A percentile compares a stretch with the other conserved stretches of the same genome.
These are phyloP conservation scores for Aphrophora alni DNA, from an alignment of 2,888 invertebrate genomes.

Conservation along the genomic window DNA sequence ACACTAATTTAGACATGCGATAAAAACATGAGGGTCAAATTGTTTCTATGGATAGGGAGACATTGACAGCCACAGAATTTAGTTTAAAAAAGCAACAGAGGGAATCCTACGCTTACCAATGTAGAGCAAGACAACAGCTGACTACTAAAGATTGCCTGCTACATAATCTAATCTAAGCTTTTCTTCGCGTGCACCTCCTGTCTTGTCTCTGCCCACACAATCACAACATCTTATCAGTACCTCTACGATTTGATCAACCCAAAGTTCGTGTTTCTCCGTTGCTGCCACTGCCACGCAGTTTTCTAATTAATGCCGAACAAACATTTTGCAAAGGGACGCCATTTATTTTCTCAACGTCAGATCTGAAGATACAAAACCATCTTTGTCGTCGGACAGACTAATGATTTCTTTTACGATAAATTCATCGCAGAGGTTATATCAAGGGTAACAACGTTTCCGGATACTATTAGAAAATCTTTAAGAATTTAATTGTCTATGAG, in stretches of 20 bases:
- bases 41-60: too few relatives aligned
- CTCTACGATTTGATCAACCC: neutral
- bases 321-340: neutral
- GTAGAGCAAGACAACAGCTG: neutral
- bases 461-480: too few relatives aligned
- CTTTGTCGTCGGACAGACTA: neutral
- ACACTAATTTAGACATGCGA: too few relatives aligned
- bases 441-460: neutral
- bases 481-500: too few relatives aligned
- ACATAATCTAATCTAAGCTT: neutral
- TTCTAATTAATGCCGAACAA: conserved; percentile 2
- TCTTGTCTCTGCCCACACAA: neutral
- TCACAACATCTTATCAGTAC: neutral
- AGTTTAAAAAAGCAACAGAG: too few relatives aligned
- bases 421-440: neutral
- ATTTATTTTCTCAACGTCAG: neutral
- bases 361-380: neutral
- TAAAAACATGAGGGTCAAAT: too few relatives aligned
- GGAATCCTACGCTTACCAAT: too few relatives aligned
- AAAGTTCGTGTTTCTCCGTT: neutral
- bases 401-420: neutral
- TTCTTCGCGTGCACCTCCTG: neutral
- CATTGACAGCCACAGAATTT: too few relatives aligned
- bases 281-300: conserved; percentile 2
- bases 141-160: neutral